These are phyloP conservation scores for Brachystomella parvula DNA, from an alignment of 1,140 invertebrate species.

Conservation along the genomic window DNA sequence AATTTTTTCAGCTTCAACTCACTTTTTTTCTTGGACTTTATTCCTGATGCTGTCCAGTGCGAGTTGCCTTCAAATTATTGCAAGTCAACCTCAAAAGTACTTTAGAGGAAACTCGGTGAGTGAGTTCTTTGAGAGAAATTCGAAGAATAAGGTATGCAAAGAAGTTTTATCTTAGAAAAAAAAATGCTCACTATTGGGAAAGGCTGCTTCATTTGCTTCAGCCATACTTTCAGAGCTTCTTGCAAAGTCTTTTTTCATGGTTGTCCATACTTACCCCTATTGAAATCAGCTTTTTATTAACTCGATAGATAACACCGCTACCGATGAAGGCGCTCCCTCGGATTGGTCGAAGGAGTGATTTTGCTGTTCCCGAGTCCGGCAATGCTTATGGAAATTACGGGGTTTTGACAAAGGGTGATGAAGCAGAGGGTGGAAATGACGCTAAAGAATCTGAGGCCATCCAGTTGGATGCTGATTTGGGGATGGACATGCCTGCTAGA, in stretches of 20 bases:
- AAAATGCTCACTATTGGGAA: background rate
- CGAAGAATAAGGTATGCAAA: background rate
- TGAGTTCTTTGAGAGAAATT: background rate
- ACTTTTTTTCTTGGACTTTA: background rate
- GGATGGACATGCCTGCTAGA: no score
- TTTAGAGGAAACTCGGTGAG: conserved; percentile 6
- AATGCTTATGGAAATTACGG: background rate
- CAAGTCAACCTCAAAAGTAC: conserved; percentile 10
- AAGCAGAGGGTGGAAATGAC: background rate
- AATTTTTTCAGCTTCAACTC: background rate
- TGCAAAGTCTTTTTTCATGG: no score
- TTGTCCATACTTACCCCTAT: no score
- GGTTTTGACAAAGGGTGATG: background rate
- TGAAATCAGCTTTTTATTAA: no score
- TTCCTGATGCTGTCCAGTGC: background rate
- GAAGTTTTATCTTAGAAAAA: background rate
- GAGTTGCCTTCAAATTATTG: background rate
- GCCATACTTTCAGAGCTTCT: background rate
- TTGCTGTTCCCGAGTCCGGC: background rate
- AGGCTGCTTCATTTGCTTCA: background rate
- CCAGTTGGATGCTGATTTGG: no score
- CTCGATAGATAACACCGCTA: background rate
- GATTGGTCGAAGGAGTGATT: conserved; percentile 13
- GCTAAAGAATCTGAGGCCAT: background rate
- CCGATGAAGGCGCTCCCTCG: conserved; percentile 9